A percentile compares a stretch with the other conserved stretches of the same genome.
Conservation (phyloP, 1,140 invertebrate species). For the Apis laboriosa region DNA sequence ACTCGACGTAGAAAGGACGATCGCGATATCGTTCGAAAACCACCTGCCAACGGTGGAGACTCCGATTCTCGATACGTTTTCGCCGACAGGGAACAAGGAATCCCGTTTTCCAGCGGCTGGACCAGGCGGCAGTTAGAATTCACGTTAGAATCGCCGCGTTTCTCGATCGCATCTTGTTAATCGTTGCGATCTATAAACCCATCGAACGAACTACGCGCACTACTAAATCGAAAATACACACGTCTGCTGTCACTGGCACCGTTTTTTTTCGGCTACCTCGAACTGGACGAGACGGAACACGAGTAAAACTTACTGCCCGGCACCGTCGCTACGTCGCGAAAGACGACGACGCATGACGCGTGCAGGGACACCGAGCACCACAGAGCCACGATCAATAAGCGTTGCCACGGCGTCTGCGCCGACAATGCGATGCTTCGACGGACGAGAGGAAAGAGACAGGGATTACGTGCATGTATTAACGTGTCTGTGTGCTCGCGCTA, state of each 20-base stretch:
- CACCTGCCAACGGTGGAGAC: conserved; percentile 18
- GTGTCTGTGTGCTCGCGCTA: conserved; percentile 13
- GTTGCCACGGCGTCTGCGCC: conserved; percentile 48
- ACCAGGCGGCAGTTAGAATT: conserved; percentile 28
- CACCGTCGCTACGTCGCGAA: conserved; percentile 53
- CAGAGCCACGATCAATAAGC: conserved; percentile 55
- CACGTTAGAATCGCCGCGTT: background rate
- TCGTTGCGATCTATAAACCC: background rate
- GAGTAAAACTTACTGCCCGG: conserved; percentile 30
- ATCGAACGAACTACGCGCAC: background rate
- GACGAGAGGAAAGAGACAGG: conserved; percentile 24
- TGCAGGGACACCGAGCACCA: conserved; percentile 44
- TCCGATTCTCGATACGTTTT: background rate
- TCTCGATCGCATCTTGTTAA: background rate
- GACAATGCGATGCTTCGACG: conserved; percentile 36
- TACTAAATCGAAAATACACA: background rate
- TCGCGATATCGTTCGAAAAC: conserved; percentile 10
- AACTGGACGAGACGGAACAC: conserved; percentile 20
- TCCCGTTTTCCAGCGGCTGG: background rate
- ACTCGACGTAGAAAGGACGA: conserved; percentile 31
- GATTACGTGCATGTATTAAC: background rate
- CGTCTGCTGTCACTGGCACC: conserved; percentile 2
- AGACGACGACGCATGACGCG: conserved; percentile 59
- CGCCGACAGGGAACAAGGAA: background rate
- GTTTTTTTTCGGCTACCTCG: conserved; percentile 14